Base-by-base conservation (phyloP, 2,113 vertebrate genomes). In the Perca fluviatilis region DNA sequence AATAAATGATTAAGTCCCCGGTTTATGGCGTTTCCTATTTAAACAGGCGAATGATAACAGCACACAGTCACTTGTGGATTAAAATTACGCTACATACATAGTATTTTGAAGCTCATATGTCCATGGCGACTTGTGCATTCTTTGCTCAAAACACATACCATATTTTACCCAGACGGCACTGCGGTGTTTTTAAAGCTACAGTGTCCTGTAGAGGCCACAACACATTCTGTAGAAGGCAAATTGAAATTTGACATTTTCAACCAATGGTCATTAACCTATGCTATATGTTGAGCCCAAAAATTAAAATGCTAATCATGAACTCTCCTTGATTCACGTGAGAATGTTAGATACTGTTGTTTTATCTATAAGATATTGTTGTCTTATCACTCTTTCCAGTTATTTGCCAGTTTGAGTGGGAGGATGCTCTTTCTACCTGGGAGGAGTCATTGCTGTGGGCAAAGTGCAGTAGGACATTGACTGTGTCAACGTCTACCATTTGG, bases 151-250 rank as follows among this genome's bases (percentile, higher is more conserved):
- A 93, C 82, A 90, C 79, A 82, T 10, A 79, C 15, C 57, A 43
- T 1, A 14, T 25, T 65, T 73, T 88, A 86, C 91, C 92, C 92
- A 92, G 25, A 47, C 5, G 0, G 62, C 93, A 88, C 43, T 77
- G 82, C 87, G 91, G 19, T n/a, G 0, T 0, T 16, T 43, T 58
- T 64, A 54, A 70, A 75, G 62, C 49, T 85, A 94, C 90, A 75
- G 91, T 23, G 68, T 5, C 71, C 63, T 1, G 9, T 4, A 64
- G 8, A 27, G 84, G 33, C 15, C 86, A 88, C 88, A 84, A 2
- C 43, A 21, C 27, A 25, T 11, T 1, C 2, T 7, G 4, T 13
- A 4, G 0, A 3, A 12, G 5, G 47, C n/a, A 14, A 11, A 1
- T 65, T 11, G 1, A 33, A 66, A 30, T 47, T 11, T 25, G 14